phyloP scores from a whole-genome alignment of 2,113 vertebrate species.

The Chauna torquata region DNA sequence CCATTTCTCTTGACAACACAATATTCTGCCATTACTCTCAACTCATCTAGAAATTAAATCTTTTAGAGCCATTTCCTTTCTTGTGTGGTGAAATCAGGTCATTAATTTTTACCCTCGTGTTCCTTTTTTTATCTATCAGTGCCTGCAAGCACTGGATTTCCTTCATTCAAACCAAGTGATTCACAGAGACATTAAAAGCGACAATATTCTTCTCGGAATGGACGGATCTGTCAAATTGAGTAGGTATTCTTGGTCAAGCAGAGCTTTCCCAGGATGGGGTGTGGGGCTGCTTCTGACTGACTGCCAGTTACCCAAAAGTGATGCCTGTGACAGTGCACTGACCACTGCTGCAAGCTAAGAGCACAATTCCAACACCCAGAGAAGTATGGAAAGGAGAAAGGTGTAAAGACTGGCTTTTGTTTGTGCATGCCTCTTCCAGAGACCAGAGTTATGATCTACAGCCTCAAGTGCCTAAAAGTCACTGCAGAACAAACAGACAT shows the following conservation, averaged over 20 bases:
- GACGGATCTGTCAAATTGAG: conserved; percentile 97
- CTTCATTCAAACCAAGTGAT: conserved; percentile 98
- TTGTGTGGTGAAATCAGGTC: conserved; percentile 26
- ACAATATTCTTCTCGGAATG: conserved; percentile 98
- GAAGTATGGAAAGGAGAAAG: not conserved
- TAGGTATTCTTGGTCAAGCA: conserved; percentile 73
- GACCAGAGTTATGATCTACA: not conserved
- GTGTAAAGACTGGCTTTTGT: not conserved
- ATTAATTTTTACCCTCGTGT: not conserved
- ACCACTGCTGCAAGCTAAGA: not conserved
- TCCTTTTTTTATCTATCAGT: conserved; percentile 76
- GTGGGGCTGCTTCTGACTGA: not conserved
- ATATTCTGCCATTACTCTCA: conserved; percentile 4
- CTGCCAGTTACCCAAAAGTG: not conserved
- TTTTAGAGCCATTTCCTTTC: not conserved
- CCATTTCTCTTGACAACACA: not conserved
- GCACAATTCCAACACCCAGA: not conserved
- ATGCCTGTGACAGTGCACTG: not conserved
- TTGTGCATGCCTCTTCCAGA: not conserved
- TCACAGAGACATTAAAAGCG: conserved; percentile 98
- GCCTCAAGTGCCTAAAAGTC: not conserved
- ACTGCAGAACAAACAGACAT: not conserved
- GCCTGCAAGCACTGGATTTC: conserved; percentile 98
- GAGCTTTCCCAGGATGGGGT: not conserved
- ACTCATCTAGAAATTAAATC: not conserved